phyloP scores from a whole-genome alignment of 2,888 invertebrate genomes.

The Drosophila hamatofila region DNA sequence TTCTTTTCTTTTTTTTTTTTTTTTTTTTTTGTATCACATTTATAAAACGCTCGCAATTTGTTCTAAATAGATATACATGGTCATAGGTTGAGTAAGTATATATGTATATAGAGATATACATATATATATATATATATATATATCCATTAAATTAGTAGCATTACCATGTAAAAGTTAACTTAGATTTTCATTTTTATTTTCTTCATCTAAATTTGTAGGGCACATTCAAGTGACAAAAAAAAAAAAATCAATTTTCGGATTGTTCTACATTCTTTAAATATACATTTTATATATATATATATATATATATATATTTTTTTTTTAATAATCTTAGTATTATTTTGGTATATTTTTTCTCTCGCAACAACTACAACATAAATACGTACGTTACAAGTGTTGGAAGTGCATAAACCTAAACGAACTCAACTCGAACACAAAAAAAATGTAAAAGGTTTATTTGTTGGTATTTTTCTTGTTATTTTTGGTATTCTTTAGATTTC shows the following conservation, averaged over 20 bases:
- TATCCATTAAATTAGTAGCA: conserved; percentile 38
- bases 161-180: conserved; percentile 59
- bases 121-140: conserved; percentile 45
- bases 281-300: conserved; percentile 21
- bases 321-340: conserved; percentile 3
- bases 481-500: background rate
- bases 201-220: conserved; percentile 36
- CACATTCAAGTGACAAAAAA: conserved; percentile 55
- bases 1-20: conserved; percentile 37
- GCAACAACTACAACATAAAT: conserved; percentile 69
- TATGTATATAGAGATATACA: conserved; percentile 45
- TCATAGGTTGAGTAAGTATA: conserved; percentile 42
- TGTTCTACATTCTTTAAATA: conserved; percentile 40
- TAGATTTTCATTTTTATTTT: conserved; percentile 38
- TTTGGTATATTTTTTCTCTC: conserved; percentile 20
- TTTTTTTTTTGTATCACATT: conserved; percentile 64
- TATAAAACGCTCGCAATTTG: conserved; percentile 60
- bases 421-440: conserved; percentile 39
- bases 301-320: too few relatives aligned
- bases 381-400: background rate
- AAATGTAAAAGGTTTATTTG: background rate
- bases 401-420: conserved; percentile 40
- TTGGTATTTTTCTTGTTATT: background rate
- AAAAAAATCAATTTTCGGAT: conserved; percentile 45
- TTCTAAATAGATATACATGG: conserved; percentile 63